Evolutionary conservation across 2,888 invertebrate genomes (phyloP), one percentile per base, ranked within the genome.

Genomic region (Drosophila imparisetae): DNA sequence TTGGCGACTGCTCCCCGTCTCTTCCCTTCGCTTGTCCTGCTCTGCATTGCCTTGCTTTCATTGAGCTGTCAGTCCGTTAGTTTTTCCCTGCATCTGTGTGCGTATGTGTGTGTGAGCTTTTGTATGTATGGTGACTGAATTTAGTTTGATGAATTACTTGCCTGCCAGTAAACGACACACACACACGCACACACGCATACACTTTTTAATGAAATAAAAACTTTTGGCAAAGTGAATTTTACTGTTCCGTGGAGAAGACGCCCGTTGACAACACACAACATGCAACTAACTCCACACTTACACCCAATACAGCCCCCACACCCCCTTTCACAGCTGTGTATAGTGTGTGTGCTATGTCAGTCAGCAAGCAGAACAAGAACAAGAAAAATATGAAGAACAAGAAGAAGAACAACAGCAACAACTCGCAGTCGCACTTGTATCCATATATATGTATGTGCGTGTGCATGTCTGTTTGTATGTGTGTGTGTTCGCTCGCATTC

Each of bases 181-280:
- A 71, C 60, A 54, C 49, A 57, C 62, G 29, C 65, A 58, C 55
- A 72, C 62, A 72, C 45, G 61, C 69, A 81, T 66, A 77, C 72
- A 79, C 66, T 80, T 89, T 86, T 90, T 89, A 89, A 89, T 89
- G 90, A 89, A 89, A 90, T 90, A 83, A 89, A 89, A 89, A 89
- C 91, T 89, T 88, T 89, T 79, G 84, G 81, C 90, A 89, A 89
- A 89, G 90, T 89, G 90, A 89, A 88, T 89, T 90, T 90, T 83
- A 90, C 83, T 90, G 90, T 90, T 78, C 80, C 77, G 77, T 65
- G 59, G 67, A 65, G 62, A 78, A 79, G 87, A 73, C 80, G 74
- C 62, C 66, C 72, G 69, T 75, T 72, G 72, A 73, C 71, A 77
- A 75, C 81, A 74, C 61, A 65, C 63, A 78, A 80, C 75, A 71